Percentiles rank a stretch among this genome's conserved stretches.
Evolutionary conservation across 2,888 invertebrate genomes (phyloP).

Genomic region (Saturnia pavonia): DNA sequence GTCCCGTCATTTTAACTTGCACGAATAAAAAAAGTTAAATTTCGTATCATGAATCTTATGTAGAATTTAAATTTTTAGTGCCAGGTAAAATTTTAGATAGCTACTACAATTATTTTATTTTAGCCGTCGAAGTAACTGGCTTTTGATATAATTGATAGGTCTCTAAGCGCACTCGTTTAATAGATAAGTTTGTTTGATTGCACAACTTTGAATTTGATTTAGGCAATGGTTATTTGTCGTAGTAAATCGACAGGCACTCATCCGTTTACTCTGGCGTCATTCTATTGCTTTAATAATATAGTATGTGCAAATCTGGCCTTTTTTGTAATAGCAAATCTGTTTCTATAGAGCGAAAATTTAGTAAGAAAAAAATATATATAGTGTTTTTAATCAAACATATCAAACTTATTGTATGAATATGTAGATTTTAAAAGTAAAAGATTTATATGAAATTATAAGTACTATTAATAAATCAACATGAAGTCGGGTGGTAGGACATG

Average conservation of each 20-base stretch:
- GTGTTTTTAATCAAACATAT: no score
- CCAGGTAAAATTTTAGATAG: background rate
- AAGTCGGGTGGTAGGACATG: no score
- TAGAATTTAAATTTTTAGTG: background rate
- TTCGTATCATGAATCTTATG: background rate
- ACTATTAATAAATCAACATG: no score
- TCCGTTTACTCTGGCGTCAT: conserved; percentile 9
- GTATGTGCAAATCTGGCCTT: conserved; percentile 1
- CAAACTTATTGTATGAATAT: no score
- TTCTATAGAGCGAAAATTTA: background rate
- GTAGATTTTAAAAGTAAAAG: no score
- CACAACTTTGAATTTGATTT: background rate
- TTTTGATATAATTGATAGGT: background rate
- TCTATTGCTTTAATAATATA: conserved; percentile 6
- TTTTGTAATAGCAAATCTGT: background rate
- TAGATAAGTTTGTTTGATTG: background rate
- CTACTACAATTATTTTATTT: background rate
- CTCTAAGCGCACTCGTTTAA: background rate
- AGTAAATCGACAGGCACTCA: conserved; percentile 1
- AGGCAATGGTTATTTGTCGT: conserved; percentile 10
- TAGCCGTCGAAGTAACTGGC: background rate
- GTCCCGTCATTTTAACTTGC: no score
- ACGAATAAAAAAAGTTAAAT: background rate
- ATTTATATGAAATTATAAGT: no score
- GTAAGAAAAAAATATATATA: background rate